A percentile compares a stretch with the other conserved stretches of the same genome.
These are phyloP conservation scores for Gymnocypris eckloni DNA, from an alignment of 2,797 vertebrate species.

Conservation along the genomic window DNA sequence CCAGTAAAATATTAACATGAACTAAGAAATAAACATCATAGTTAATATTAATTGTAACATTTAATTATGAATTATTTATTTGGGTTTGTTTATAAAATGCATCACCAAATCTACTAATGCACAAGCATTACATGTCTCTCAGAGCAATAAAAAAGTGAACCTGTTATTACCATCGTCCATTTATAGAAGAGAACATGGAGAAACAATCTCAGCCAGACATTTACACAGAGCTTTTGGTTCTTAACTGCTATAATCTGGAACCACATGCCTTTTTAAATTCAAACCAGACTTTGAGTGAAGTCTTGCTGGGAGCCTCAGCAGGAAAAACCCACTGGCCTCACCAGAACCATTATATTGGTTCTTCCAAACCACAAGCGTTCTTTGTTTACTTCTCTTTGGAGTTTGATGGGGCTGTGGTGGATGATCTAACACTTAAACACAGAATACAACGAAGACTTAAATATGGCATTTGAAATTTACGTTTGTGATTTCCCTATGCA, in stretches of 20 bases:
- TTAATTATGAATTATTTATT: too few relatives aligned
- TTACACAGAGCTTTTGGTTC: not conserved
- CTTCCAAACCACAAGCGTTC: not conserved
- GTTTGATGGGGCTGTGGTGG: constrained; percentile 18
- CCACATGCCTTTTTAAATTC: constrained; percentile 32
- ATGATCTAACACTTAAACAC: constrained; percentile 11
- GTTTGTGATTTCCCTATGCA: not conserved
- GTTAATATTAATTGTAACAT: not conserved
- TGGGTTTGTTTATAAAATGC: not conserved
- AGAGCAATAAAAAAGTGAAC: not conserved
- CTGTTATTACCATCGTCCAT: not conserved
- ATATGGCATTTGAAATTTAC: not conserved
- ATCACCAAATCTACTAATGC: not conserved
- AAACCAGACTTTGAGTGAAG: constrained; percentile 32
- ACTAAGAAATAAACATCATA: not conserved
- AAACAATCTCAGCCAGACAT: constrained; percentile 19
- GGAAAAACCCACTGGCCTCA: constrained; percentile 14
- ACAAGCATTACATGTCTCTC: not conserved
- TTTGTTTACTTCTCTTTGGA: not conserved
- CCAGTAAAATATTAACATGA: not conserved
- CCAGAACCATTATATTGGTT: constrained; percentile 18
- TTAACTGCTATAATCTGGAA: constrained; percentile 23
- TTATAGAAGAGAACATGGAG: constrained; percentile 1
- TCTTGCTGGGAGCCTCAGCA: constrained; percentile 22
- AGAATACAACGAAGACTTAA: not conserved